These are phyloP conservation scores for Eira barbara DNA, from an alignment of 2,113 vertebrate genomes.

Conservation along the genomic window DNA sequence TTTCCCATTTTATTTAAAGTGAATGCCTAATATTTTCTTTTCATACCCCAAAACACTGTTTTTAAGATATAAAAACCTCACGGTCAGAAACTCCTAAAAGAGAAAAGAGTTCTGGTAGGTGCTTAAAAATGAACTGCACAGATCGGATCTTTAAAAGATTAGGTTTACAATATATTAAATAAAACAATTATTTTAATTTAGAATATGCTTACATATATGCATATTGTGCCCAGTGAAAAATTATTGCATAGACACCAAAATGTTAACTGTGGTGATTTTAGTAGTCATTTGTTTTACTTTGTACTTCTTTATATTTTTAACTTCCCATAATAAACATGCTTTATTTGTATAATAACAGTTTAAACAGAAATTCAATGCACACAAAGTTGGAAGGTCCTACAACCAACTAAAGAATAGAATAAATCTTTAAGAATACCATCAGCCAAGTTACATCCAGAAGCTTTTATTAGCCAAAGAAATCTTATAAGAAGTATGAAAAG, in stretches of 20 bases:
- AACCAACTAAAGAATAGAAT: background rate
- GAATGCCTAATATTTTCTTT: background rate
- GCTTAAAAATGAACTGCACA: background rate
- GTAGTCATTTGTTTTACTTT: background rate
- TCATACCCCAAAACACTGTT: background rate
- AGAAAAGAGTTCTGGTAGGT: background rate
- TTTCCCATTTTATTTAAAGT: slow-evolving; percentile 4
- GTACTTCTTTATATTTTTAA: background rate
- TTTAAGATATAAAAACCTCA: background rate
- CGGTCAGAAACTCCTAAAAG: background rate
- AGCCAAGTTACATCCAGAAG: background rate
- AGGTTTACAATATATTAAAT: background rate
- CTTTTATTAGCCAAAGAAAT: background rate
- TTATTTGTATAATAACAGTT: background rate
- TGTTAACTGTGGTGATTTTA: background rate
- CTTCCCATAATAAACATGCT: background rate
- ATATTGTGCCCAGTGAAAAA: background rate
- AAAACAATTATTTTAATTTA: background rate
- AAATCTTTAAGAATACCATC: background rate
- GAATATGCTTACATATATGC: background rate
- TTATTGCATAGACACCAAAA: background rate
- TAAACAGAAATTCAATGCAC: background rate
- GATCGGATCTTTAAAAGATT: background rate
- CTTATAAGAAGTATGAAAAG: background rate
- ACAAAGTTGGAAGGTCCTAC: background rate